Base-by-base conservation (phyloP, 2,797 vertebrate species). In the Acanthurus tractus region DNA sequence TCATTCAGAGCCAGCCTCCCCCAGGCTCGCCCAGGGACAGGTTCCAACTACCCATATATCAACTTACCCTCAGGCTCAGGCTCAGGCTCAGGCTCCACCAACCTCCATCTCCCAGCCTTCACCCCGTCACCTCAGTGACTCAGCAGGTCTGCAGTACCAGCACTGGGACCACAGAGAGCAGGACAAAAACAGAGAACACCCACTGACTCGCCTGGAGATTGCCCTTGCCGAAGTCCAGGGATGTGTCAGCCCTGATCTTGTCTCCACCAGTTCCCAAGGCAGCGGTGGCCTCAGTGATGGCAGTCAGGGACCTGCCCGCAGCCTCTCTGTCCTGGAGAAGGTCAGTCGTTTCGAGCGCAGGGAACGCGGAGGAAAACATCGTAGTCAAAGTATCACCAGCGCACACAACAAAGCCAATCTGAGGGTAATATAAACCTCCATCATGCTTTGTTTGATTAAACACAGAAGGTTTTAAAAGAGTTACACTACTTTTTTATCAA, bases 241-340 rank as follows among this genome's bases (percentile, higher is more conserved):
- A 17, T 87, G 90, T 3, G 2, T 76, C 50, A 88, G 79, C 80
- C 89, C 93, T 0, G 80, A 91, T 53, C 29, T 78, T 42, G 73
- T 85, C 63, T 83, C 82, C 1, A 53, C 29, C 83, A 82, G 70
- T 63, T 81, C 49, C 70, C 85, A 91, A 23, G 50, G 83, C 29
- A 93, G 94, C 1, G 50, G 11, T 14, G 83, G 86, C 50, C 63
- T 80, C 48, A 87, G 45, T 0, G 79, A 88, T 1, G 57, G 83
- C 64, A 34, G 72, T 57, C 94, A 95, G 0, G 76, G n/a, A 15
- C 90, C 81, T 38, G 86, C 79, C 29, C 93, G 48, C 82, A 93
- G 87, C 82, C 95, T 96, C 85, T 98, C 96, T 0, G 98, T 99
- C 69, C 89, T 98, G 77, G 97, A 99, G 92, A 98, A 97, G 82